Percentiles rank a stretch among this genome's conserved stretches.
These are phyloP conservation scores for Asteroscopus sphinx DNA, from an alignment of 2,888 invertebrate species.

Conservation along the genomic window DNA sequence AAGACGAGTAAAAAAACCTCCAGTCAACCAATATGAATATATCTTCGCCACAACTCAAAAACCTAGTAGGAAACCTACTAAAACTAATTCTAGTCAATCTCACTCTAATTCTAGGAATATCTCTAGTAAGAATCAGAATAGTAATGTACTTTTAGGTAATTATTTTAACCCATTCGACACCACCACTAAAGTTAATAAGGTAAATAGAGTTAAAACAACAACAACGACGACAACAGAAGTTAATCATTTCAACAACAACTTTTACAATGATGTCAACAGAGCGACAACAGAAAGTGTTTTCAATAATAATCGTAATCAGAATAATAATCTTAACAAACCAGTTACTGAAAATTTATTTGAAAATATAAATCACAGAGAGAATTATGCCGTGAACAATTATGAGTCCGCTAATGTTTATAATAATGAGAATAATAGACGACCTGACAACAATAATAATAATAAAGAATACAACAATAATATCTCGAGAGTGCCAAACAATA, in stretches of 20 bases:
- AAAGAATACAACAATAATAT: slow-evolving; percentile 20
- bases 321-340: slow-evolving; percentile 11
- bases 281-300: slow-evolving; percentile 26
- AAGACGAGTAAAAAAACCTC: slow-evolving; percentile 25
- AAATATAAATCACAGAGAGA: slow-evolving; percentile 8
- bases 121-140: slow-evolving; percentile 38
- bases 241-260: slow-evolving; percentile 4
- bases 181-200: slow-evolving; percentile 38
- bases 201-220: slow-evolving; percentile 9
- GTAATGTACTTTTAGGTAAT: slow-evolving; percentile 33
- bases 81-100: slow-evolving; percentile 49
- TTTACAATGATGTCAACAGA: slow-evolving; percentile 6
- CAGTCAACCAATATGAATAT: slow-evolving; percentile 51
- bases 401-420: neutral
- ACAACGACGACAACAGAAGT: slow-evolving; percentile 19
- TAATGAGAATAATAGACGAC: slow-evolving; percentile 11
- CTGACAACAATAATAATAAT: slow-evolving; percentile 7
- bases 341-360: slow-evolving; percentile 30
- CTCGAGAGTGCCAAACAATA: neutral
- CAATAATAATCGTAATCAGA: neutral
- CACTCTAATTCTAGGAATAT: slow-evolving; percentile 20
- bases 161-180: slow-evolving; percentile 20
- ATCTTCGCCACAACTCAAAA: slow-evolving; percentile 58
- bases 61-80: slow-evolving; percentile 58
- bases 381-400: slow-evolving; percentile 4